phyloP scores from a whole-genome alignment of 53 echinoderm and acorn worm species.

The Antedon mediterranea region DNA sequence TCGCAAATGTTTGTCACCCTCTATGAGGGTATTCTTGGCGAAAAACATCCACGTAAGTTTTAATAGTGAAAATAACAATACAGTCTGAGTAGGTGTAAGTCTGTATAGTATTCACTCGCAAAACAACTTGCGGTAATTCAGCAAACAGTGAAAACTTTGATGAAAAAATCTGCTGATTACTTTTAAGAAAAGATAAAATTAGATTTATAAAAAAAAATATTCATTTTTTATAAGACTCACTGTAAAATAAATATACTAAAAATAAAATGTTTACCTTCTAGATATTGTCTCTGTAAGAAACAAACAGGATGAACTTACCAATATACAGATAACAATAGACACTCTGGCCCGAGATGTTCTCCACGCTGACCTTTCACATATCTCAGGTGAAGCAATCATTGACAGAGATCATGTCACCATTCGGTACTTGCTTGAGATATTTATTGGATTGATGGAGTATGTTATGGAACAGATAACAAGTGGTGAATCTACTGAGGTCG shows the following conservation, averaged over 20 bases:
- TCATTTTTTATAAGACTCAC: no score
- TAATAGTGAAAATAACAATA: neutral
- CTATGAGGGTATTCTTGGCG: conserved; percentile 75
- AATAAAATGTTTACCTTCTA: no score
- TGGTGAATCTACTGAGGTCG: conserved; percentile 43
- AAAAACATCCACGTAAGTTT: conserved; percentile 43
- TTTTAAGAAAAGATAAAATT: no score
- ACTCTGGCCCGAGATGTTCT: conserved; percentile 53
- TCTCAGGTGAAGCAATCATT: conserved; percentile 51
- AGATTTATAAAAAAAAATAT: no score
- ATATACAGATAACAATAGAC: conserved; percentile 61
- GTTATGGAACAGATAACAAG: conserved; percentile 72
- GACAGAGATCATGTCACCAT: conserved; percentile 39
- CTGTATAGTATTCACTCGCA: no score
- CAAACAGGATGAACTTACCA: conserved; percentile 67
- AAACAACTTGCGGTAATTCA: no score
- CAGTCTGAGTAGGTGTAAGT: no score
- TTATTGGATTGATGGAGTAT: conserved; percentile 58
- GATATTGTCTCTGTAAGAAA: conserved; percentile 8
- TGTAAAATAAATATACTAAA: no score
- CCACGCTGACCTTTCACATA: conserved; percentile 72
- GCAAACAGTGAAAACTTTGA: no score
- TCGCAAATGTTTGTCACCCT: conserved; percentile 39
- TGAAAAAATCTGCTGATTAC: no score
- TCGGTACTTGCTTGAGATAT: conserved; percentile 70